These are phyloP conservation scores for Malurus splendens DNA, from an alignment of 2,797 vertebrate genomes.

Conservation along the genomic window DNA sequence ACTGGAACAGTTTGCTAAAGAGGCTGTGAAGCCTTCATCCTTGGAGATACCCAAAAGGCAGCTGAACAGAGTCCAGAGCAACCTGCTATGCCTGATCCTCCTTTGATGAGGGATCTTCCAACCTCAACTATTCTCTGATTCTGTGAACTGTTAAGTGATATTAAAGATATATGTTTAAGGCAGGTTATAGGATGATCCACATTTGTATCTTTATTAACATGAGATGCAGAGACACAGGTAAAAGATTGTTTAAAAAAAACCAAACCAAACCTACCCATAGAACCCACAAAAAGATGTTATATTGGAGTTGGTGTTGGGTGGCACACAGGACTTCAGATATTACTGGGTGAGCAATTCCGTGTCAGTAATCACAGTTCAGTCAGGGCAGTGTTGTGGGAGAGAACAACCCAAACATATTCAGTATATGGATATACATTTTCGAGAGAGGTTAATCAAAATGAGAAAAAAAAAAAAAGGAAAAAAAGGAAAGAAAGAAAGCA, in stretches of 20 bases:
- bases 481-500: fast-evolving
- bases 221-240: not conserved
- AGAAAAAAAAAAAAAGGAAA: not conserved
- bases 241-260: not conserved
- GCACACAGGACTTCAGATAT: not conserved
- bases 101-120: not conserved
- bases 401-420: not conserved
- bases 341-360: not conserved
- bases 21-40: not conserved
- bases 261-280: not conserved
- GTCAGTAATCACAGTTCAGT: not conserved
- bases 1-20: not conserved
- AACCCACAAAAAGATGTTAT: not conserved
- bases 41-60: not conserved
- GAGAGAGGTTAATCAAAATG: not conserved
- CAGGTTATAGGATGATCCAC: not conserved
- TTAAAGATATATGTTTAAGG: not conserved
- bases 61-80: not conserved
- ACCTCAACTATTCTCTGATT: not conserved
- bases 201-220: not conserved
- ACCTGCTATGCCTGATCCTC: not conserved
- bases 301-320: not conserved
- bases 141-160: not conserved
- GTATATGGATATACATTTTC: not conserved
- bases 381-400: not conserved